A percentile compares a stretch with the other conserved stretches of the same genome.
Evolutionary conservation across 2,888 invertebrate genomes (phyloP).

Genomic region (Nipponacmea schrenckii): DNA sequence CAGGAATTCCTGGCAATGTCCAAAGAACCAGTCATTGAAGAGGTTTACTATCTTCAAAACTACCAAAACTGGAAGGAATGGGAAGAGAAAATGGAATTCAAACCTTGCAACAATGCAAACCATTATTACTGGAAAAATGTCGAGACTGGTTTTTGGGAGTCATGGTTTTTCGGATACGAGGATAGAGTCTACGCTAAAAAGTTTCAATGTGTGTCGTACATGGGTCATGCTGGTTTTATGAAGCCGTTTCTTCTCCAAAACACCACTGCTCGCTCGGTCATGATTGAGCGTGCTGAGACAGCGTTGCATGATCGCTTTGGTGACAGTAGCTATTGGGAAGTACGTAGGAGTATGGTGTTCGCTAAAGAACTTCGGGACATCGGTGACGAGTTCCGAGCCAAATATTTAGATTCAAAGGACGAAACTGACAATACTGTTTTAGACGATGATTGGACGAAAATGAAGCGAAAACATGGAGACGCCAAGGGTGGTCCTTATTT

Average conservation of each 20-base stretch:
- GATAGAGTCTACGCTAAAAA: constrained; percentile 75
- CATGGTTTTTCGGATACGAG: constrained; percentile 79
- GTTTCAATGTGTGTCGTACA: constrained; percentile 83
- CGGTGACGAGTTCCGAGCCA: constrained; percentile 77
- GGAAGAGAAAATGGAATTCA: constrained; percentile 81
- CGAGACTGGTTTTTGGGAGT: constrained; percentile 57
- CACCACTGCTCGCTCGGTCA: constrained; percentile 54
- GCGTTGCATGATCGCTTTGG: constrained; percentile 78
- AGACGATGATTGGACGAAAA: constrained; percentile 74
- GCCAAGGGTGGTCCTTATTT: constrained; percentile 77
- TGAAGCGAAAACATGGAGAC: constrained; percentile 61
- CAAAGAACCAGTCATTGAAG: constrained; percentile 75
- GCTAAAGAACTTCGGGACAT: constrained; percentile 75
- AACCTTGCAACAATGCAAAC: constrained; percentile 68
- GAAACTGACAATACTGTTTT: constrained; percentile 73
- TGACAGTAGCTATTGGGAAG: constrained; percentile 80
- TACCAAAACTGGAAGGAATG: constrained; percentile 87
- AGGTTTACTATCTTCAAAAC: constrained; percentile 84
- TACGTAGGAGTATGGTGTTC: constrained; percentile 87
- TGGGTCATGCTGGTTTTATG: constrained; percentile 72
- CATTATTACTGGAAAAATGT: constrained; percentile 40
- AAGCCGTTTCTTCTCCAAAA: constrained; percentile 71
- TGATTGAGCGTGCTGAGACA: constrained; percentile 60
- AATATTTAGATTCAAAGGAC: constrained; percentile 75
- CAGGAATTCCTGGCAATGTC: constrained; percentile 78